phyloP scores from a whole-genome alignment of 2,888 invertebrate species.

The Zygogramma bicolorata region DNA sequence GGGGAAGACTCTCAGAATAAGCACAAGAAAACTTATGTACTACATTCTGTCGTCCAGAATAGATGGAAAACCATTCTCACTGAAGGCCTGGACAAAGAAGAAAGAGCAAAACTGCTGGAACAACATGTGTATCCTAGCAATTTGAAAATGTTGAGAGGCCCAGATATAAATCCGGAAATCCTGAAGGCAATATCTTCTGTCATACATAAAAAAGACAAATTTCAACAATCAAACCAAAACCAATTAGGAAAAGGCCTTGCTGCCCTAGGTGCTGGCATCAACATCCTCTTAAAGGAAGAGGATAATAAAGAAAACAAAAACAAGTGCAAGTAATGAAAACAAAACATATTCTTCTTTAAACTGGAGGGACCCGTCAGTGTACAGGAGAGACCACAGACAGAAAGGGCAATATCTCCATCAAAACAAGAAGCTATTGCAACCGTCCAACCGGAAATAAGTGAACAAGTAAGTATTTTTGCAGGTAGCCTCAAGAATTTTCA shows the following conservation, averaged over 20 bases:
- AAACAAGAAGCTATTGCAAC: neutral
- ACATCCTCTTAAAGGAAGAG: neutral
- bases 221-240: neutral
- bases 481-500: neutral
- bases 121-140: neutral
- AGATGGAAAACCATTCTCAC: neutral
- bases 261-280: slow-evolving; percentile 1
- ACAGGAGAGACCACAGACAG: neutral
- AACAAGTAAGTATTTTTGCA: neutral
- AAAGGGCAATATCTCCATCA: neutral
- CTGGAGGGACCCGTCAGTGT: slow-evolving; percentile 1
- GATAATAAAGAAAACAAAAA: slow-evolving; percentile 8
- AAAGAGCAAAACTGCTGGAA: neutral
- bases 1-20: neutral
- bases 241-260: neutral
- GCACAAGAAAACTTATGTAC: neutral
- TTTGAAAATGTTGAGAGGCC: neutral
- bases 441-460: neutral
- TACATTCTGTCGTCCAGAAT: neutral
- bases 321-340: too few relatives aligned
- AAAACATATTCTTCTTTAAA: slow-evolving; percentile 2
- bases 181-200: neutral
- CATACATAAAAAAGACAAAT: neutral
- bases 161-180: slow-evolving; percentile 5
- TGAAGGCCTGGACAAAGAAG: neutral